Conservation (phyloP, 2,797 vertebrate species). For the Pseudochromis fuscus region DNA sequence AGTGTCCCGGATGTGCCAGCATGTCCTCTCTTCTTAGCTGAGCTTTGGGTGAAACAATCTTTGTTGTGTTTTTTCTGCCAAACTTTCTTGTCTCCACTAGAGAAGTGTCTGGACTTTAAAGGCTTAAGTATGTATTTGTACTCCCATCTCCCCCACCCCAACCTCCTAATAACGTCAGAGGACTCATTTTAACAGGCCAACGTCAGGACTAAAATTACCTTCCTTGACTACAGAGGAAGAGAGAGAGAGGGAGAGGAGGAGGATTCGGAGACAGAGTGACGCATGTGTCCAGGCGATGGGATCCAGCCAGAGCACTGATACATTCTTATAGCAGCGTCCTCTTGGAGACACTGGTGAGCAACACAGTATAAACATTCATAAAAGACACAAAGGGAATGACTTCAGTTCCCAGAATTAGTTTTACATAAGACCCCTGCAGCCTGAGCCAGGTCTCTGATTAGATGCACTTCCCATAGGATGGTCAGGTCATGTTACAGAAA, state of each 20-base stretch:
- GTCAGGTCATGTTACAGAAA: neutral
- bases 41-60: constrained; percentile 11
- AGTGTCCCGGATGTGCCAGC: constrained; percentile 48
- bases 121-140: constrained; percentile 42
- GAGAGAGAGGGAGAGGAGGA: constrained; percentile 13
- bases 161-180: constrained; percentile 50
- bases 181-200: constrained; percentile 57
- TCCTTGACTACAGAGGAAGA: constrained; percentile 17
- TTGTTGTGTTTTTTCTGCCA: neutral
- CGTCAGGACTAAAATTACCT: constrained; percentile 76
- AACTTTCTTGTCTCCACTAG: neutral
- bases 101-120: constrained; percentile 9
- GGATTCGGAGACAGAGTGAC: constrained; percentile 42
- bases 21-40: constrained; percentile 36
- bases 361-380: constrained; percentile 60
- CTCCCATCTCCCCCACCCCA: constrained; percentile 29
- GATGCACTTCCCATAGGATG: neutral
- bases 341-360: constrained; percentile 57
- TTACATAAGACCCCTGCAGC: constrained; percentile 7
- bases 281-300: constrained; percentile 43
- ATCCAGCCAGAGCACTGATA: constrained; percentile 46
- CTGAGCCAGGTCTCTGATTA: neutral
- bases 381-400: constrained; percentile 39
- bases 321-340: constrained; percentile 53
- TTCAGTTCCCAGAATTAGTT: constrained; percentile 28